Percentiles rank a stretch among this genome's conserved stretches.
Conservation (phyloP, 2,888 invertebrate genomes). For the Sphinx pinastri region DNA sequence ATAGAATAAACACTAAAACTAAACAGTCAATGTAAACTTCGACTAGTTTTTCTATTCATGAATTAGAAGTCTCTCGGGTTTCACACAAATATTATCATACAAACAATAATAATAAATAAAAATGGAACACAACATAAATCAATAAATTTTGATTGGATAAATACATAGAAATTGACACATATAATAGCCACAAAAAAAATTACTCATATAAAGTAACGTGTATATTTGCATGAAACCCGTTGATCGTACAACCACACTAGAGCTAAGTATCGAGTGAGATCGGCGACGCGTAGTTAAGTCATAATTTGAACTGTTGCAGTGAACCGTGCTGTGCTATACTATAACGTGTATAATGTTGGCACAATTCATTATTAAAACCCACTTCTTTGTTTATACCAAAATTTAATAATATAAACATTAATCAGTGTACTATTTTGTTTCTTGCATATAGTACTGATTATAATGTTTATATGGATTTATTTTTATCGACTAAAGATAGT, state of each 20-base stretch:
- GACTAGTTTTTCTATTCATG: slow-evolving; percentile 27
- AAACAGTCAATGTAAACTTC: slow-evolving; percentile 31
- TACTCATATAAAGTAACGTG: background rate
- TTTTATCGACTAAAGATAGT: too few species aligned
- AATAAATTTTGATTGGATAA: too few species aligned
- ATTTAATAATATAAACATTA: background rate
- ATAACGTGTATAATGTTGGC: slow-evolving; percentile 27
- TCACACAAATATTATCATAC: background rate
- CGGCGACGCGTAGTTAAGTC: slow-evolving; percentile 21
- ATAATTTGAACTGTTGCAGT: slow-evolving; percentile 13
- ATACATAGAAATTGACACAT: too few species aligned
- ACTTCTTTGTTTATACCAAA: slow-evolving; percentile 1
- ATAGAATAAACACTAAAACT: slow-evolving; percentile 27
- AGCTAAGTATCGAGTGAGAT: slow-evolving; percentile 23
- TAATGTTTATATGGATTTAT: too few species aligned
- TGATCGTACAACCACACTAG: slow-evolving; percentile 28
- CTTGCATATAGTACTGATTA: too few species aligned
- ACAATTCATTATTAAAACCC: slow-evolving; percentile 20
- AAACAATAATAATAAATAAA: too few species aligned
- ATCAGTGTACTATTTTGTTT: too few species aligned
- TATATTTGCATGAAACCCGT: slow-evolving; percentile 10
- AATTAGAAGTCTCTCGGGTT: slow-evolving; percentile 13
- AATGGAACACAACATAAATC: too few species aligned
- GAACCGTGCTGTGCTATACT: slow-evolving; percentile 27
- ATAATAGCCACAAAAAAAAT: background rate